Conservation (phyloP, 2,888 invertebrate genomes). For the Crioceris asparagi region DNA sequence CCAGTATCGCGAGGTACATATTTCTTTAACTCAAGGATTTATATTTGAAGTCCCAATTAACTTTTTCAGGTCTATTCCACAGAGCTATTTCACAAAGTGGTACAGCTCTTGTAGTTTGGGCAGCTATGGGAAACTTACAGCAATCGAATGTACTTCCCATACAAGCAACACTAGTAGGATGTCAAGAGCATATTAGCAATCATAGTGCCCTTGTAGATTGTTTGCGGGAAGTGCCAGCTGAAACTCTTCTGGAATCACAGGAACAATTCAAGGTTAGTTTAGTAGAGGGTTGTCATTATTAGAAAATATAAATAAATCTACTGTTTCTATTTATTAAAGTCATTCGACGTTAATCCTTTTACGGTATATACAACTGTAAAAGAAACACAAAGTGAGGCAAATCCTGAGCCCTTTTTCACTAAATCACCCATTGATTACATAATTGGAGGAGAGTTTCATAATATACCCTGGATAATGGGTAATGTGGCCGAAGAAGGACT, state of each 20-base stretch:
- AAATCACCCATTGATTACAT: conserved; percentile 37
- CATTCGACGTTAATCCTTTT: conserved; percentile 42
- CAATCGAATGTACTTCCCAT: conserved; percentile 29
- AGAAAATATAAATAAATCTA: not conserved
- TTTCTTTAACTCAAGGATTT: not conserved
- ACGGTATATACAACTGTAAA: conserved; percentile 39
- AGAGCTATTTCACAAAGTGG: conserved; percentile 42
- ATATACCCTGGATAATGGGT: conserved; percentile 42
- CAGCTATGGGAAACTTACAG: conserved; percentile 26
- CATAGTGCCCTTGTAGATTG: conserved; percentile 34
- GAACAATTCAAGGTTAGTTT: conserved; percentile 38
- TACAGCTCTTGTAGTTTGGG: conserved; percentile 36
- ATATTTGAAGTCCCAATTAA: not conserved
- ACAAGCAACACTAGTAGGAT: conserved; percentile 36
- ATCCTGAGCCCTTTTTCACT: conserved; percentile 38
- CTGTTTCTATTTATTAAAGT: conserved; percentile 21
- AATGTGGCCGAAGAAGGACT: conserved; percentile 41
- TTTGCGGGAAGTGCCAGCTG: conserved; percentile 35
- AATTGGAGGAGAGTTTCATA: conserved; percentile 32
- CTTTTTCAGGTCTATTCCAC: conserved; percentile 35
- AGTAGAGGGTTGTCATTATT: not conserved
- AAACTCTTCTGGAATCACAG: conserved; percentile 33
- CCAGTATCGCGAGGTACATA: conserved; percentile 31
- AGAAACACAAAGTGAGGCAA: conserved; percentile 32
- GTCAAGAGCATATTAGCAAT: conserved; percentile 25